phyloP scores from a whole-genome alignment of 2,797 vertebrate species.

The Sitta carolinensis region DNA sequence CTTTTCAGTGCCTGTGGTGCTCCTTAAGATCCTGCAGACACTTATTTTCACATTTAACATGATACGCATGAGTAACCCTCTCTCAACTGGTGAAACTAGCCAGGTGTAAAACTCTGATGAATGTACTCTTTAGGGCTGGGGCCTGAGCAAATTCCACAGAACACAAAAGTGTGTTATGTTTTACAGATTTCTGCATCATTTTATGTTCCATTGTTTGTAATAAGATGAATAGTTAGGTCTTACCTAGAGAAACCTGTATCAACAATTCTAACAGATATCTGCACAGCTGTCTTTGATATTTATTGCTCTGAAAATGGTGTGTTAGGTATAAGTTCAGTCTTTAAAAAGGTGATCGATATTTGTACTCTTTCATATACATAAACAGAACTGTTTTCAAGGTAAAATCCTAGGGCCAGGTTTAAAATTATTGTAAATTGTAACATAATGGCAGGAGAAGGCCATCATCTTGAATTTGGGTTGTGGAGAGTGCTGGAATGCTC shows the following conservation, averaged over 20 bases:
- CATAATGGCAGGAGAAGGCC: background rate
- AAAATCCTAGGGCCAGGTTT: background rate
- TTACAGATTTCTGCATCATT: background rate
- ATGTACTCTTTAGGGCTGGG: background rate
- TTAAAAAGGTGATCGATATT: background rate
- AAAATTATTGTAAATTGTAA: background rate
- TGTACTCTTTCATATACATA: background rate
- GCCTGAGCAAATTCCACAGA: background rate
- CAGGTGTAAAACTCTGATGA: constrained; percentile 3
- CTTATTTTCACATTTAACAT: constrained; percentile 29
- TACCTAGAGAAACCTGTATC: background rate
- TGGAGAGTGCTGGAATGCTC: background rate
- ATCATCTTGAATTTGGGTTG: background rate
- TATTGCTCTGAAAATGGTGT: background rate
- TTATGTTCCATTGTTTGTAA: background rate
- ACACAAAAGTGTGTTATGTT: rapidly evolving
- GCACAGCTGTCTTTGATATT: background rate
- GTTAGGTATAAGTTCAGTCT: background rate
- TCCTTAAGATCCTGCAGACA: background rate
- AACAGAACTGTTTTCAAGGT: background rate
- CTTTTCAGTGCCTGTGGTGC: background rate
- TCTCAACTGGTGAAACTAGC: background rate
- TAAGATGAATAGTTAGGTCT: background rate
- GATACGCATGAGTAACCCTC: background rate
- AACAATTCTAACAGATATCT: background rate